Evolutionary conservation across 1,140 invertebrate genomes (phyloP), one percentile per base, ranked within the genome.

Genomic region (Drosophila pachea): DNA sequence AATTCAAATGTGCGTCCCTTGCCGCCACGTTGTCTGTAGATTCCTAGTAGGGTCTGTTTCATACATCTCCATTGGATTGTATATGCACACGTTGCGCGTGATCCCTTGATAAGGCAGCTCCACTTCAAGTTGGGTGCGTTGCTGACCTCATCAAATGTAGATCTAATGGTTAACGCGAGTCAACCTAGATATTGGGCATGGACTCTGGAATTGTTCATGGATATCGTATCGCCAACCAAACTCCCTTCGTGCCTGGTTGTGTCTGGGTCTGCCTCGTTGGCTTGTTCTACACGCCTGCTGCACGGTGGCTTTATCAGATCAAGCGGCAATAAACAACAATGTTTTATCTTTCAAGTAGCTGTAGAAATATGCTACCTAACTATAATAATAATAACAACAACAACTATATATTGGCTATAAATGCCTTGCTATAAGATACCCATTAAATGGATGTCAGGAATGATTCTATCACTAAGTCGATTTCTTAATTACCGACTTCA

Each of bases 271-370:
- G 56, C 31, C 50, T 53, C 56, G 65, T 54, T 35, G 47, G 60
- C 64, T 78, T 84, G 78, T 82, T 73, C 58, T 68, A 82, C 78
- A 82, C 76, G 76, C 67, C 76, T 84, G 76, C 74, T 86, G 82
- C 73, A 84, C 81, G 76, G 81, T 86, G 81, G 81, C 81, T 88
- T 88, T 88, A 88, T 88, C 87, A 75, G 87, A 88, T 88, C 87
- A 82, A 78, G 82, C 72, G 68, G 79, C 72, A 84, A 88, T 88
- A 88, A 88, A 88, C 88, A 88, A 81, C 75, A 83, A 75, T 84
- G 59, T 88, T 88, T 88, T 88, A 88, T 88, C 87, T 88, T 87
- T 88, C 87, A 88, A 88, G 87, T 88, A 88, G 87, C 83, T 83
- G 83, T 81, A 72, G 74, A 72, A 88, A 88, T 87, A 76, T 88